Evolutionary conservation across 2,888 invertebrate genomes (phyloP).

Genomic region (Zaprionus bogoriensis): DNA sequence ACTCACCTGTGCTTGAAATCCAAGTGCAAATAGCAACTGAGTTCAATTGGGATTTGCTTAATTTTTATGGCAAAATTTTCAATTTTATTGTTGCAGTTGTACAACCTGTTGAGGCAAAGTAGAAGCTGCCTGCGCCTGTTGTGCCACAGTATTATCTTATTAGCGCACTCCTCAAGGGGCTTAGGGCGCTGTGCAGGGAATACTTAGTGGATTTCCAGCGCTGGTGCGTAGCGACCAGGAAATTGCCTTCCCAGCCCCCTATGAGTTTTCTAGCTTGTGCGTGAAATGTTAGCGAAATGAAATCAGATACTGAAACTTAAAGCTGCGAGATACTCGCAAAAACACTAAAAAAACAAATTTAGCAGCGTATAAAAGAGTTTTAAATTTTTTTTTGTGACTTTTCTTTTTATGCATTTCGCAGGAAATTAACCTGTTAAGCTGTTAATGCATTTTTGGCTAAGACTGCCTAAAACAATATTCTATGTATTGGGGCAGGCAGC

Average conservation of each 20-base stretch:
- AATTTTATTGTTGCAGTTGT: neutral
- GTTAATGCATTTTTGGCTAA: neutral
- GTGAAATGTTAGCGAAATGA: too few species aligned
- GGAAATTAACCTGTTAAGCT: neutral
- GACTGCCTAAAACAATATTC: too few species aligned
- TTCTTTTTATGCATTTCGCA: neutral
- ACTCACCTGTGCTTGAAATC: conserved; percentile 8
- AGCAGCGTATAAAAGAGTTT: neutral
- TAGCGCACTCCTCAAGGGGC: neutral
- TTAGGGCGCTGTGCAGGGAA: too few species aligned
- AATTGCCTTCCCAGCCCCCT: too few species aligned
- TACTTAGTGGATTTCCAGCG: too few species aligned
- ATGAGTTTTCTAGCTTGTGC: too few species aligned
- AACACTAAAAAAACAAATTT: neutral
- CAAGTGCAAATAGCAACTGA: neutral
- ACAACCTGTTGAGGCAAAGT: neutral
- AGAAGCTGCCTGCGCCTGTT: neutral
- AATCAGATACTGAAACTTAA: too few species aligned
- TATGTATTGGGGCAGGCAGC: too few species aligned
- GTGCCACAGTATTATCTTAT: too few species aligned
- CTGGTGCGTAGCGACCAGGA: too few species aligned
- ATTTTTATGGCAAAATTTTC: neutral
- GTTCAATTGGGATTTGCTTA: neutral
- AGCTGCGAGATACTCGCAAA: too few species aligned
- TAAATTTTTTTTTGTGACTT: neutral